Base-by-base conservation (phyloP, 2,797 vertebrate genomes). In the Melanotaenia pygmaea region DNA sequence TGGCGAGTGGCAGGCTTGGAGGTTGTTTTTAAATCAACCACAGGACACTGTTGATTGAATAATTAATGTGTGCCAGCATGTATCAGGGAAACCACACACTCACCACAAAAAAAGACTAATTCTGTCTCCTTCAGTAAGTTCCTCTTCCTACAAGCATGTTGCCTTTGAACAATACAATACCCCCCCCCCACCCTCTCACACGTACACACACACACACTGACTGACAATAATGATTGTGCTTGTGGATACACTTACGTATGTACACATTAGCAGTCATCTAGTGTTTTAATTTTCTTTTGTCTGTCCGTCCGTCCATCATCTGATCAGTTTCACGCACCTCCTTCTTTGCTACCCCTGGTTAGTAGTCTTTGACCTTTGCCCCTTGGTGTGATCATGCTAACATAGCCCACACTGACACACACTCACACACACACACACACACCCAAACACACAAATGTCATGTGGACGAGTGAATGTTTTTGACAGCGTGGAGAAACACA, bases 31-130 rank as follows among this genome's bases (percentile, higher is more conserved):
- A 80, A 95, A 95, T 94, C 93, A 95, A 96, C 95, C 94, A 95
- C 96, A 96, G 95, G 95, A 96, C 96, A 94, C 95, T 95, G 96
- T 96, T 95, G 96, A 95, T 95, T 97, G 95, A 98, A 97, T 97
- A 96, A 97, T 97, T 97, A 95, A 98, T 97, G 95, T 94, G 91
- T 91, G 92, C 93, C 94, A 95, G 95, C 94, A 94, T 95, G 95
- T 96, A 93, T 94, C 95, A 94, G 93, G 91, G 92, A 95, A 96
- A 95, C 94, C 94, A 94, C 94, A 94, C 93, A 95, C 94, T 88
- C 92, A 94, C 95, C 94, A 70, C 70, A 83, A 64, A 81, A 71
- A 81, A 71, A 70, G 56, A 68, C 74, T 68, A 67, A 61, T 45
- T 67, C 47, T 24, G 64, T 62, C 51, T 72, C 63, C 60, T 68